These are phyloP conservation scores for Petrocephalus zakoni DNA, from an alignment of 2,113 vertebrate genomes.

Conservation along the genomic window DNA sequence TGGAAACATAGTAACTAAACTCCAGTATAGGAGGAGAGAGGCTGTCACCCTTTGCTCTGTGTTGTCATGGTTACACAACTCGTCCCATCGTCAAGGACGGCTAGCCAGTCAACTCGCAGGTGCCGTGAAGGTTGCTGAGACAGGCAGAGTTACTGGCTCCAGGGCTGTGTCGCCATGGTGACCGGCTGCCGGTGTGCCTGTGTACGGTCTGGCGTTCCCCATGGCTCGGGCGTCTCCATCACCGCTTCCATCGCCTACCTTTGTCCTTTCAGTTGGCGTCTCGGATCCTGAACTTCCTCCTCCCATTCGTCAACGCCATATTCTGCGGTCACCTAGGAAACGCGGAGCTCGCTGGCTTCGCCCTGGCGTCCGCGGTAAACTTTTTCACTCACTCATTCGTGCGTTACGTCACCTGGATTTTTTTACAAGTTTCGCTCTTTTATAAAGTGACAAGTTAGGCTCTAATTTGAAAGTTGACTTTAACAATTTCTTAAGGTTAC, in stretches of 20 bases:
- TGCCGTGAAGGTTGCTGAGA: background rate
- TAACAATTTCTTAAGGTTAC: no score
- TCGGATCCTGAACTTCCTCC: slow-evolving; percentile 76
- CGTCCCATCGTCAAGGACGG: background rate
- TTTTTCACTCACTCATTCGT: background rate
- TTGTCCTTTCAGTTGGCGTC: slow-evolving; percentile 65
- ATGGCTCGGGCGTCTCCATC: background rate
- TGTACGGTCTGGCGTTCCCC: background rate
- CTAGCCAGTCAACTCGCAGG: background rate
- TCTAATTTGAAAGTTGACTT: background rate
- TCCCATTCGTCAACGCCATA: slow-evolving; percentile 78
- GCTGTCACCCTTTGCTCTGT: background rate
- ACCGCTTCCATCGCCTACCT: slow-evolving; percentile 12
- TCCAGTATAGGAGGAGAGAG: background rate
- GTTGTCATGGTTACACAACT: background rate
- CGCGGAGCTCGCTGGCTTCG: slow-evolving; percentile 78
- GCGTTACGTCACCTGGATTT: no score
- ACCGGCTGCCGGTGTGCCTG: background rate
- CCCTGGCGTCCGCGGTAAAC: slow-evolving; percentile 74
- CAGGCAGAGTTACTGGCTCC: background rate
- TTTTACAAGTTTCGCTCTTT: background rate
- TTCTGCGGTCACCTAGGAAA: slow-evolving; percentile 91
- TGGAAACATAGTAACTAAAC: background rate
- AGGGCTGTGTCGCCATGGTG: background rate
- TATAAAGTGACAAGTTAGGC: background rate